These are phyloP conservation scores for Dendrocincla tyrannina DNA, from an alignment of 2,797 vertebrate species.

Conservation along the genomic window DNA sequence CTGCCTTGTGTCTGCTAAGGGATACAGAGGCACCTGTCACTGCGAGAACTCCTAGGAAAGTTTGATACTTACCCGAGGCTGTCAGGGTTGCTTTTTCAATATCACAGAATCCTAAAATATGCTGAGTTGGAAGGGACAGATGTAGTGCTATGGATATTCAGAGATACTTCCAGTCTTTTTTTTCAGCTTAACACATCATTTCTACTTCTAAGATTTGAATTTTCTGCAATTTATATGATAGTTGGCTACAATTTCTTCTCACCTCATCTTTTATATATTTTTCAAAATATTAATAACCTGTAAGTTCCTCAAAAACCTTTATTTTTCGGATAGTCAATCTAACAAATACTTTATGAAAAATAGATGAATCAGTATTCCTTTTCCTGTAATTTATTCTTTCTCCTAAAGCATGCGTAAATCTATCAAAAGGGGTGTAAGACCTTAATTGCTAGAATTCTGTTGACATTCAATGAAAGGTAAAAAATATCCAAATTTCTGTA, in stretches of 20 bases:
- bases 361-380: not conserved
- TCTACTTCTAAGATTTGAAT: not conserved
- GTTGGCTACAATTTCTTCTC: not conserved
- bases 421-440: not conserved
- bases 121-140: not conserved
- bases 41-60: not conserved
- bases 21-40: fast-evolving
- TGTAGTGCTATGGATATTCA: not conserved
- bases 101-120: not conserved
- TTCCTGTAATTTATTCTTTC: not conserved
- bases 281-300: not conserved
- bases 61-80: not conserved
- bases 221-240: not conserved
- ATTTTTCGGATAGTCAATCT: not conserved
- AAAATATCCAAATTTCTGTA: not conserved
- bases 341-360: not conserved
- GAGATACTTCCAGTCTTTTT: not conserved
- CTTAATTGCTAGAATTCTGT: not conserved
- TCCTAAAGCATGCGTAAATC: not conserved
- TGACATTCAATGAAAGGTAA: not conserved
- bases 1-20: not conserved
- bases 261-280: not conserved
- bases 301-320: not conserved
- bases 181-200: not conserved
- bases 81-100: not conserved